These are phyloP conservation scores for Drosophila tani DNA, from an alignment of 1,140 invertebrate species.

Conservation along the genomic window DNA sequence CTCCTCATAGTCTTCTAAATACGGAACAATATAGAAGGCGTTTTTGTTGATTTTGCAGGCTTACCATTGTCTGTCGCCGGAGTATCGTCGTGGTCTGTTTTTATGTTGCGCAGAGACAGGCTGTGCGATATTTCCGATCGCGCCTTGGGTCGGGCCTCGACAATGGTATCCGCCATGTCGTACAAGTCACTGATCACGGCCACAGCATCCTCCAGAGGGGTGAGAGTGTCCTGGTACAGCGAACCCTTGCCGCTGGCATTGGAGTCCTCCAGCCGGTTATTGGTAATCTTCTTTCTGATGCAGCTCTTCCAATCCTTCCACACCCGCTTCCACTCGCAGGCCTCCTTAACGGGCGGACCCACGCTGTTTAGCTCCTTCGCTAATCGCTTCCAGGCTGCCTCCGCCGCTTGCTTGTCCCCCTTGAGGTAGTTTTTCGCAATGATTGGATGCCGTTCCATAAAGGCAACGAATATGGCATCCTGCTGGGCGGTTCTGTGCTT, in stretches of 20 bases:
- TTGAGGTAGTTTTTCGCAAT: slow-evolving; percentile 71
- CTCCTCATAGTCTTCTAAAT: slow-evolving; percentile 31
- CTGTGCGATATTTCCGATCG: slow-evolving; percentile 9
- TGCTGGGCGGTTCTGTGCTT: slow-evolving; percentile 75
- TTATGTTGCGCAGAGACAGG: slow-evolving; percentile 39
- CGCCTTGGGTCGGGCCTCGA: slow-evolving; percentile 35
- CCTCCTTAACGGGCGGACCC: slow-evolving; percentile 62
- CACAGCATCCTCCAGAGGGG: slow-evolving; percentile 65
- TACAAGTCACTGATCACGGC: slow-evolving; percentile 63
- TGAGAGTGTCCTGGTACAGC: slow-evolving; percentile 66
- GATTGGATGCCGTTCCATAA: slow-evolving; percentile 69
- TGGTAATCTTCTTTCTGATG: slow-evolving; percentile 67
- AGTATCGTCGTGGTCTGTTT: slow-evolving; percentile 48
- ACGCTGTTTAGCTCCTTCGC: slow-evolving; percentile 68
- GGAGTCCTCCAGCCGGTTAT: slow-evolving; percentile 59
- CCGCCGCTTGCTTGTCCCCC: slow-evolving; percentile 66
- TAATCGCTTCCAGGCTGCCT: slow-evolving; percentile 66
- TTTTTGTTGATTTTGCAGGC: background rate
- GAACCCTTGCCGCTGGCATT: slow-evolving; percentile 58
- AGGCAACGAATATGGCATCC: slow-evolving; percentile 71
- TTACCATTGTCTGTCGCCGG: slow-evolving; percentile 50
- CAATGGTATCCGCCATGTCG: slow-evolving; percentile 63
- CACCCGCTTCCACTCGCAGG: slow-evolving; percentile 66
- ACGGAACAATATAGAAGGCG: background rate
- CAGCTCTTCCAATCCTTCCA: slow-evolving; percentile 76